phyloP scores from a whole-genome alignment of 2,888 invertebrate genomes.

The Slavum lentiscoides region DNA sequence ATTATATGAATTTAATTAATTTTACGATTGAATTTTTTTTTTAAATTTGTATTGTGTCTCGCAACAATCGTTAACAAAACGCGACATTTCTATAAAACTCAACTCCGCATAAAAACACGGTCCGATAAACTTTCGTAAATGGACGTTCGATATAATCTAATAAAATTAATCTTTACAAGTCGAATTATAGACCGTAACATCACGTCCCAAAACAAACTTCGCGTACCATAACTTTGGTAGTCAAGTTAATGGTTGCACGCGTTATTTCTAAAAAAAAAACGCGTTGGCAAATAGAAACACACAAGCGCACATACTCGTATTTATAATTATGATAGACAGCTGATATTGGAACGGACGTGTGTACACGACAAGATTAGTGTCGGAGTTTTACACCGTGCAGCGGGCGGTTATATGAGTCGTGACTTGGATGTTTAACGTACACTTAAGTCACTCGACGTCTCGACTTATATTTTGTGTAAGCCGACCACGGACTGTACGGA shows the following conservation, averaged over 20 bases:
- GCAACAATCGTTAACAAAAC: too few species aligned
- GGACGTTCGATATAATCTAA: too few species aligned
- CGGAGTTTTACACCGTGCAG: neutral
- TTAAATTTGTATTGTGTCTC: too few species aligned
- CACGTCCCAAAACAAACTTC: slow-evolving; percentile 33
- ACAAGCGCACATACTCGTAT: neutral
- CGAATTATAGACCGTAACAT: neutral
- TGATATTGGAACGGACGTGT: slow-evolving; percentile 16
- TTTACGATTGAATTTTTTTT: too few species aligned
- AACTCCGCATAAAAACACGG: too few species aligned
- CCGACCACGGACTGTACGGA: neutral
- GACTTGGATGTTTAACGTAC: slow-evolving; percentile 3
- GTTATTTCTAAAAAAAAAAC: neutral
- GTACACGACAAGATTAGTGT: slow-evolving; percentile 17
- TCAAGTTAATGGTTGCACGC: neutral
- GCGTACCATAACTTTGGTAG: neutral
- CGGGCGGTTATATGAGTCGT: neutral
- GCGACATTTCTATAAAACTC: too few species aligned
- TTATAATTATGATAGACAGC: neutral
- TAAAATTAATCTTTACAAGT: too few species aligned
- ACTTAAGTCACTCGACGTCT: neutral
- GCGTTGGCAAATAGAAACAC: slow-evolving; percentile 10
- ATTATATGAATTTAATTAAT: too few species aligned
- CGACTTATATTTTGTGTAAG: neutral
- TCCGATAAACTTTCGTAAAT: too few species aligned